Evolutionary conservation across 2,888 invertebrate genomes (phyloP).

Genomic region (Steinernema carpocapsae): DNA sequence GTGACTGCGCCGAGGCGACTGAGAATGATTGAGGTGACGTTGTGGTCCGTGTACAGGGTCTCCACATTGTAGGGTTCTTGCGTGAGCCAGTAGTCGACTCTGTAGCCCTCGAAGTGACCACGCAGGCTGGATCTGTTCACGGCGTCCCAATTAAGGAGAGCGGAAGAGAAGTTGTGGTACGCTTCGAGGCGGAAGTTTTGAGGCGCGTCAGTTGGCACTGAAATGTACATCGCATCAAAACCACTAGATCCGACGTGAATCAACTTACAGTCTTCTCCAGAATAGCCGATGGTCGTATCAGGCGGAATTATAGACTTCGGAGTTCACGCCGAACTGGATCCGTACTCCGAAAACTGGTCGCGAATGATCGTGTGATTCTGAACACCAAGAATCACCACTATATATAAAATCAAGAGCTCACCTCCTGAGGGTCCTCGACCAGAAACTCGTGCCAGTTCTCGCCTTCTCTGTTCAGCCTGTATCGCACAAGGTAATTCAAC

Average conservation of each 20-base stretch:
- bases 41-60: constrained; percentile 30
- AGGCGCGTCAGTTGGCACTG: constrained; percentile 78
- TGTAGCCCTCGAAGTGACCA: constrained; percentile 89
- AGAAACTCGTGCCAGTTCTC: constrained; percentile 64
- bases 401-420: constrained; percentile 40
- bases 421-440: constrained; percentile 65
- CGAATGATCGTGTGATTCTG: constrained; percentile 77
- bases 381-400: constrained; percentile 30
- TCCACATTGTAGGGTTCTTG: constrained; percentile 43
- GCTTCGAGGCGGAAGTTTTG: constrained; percentile 84
- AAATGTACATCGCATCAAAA: constrained; percentile 35
- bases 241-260: background rate
- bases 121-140: constrained; percentile 80
- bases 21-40: background rate
- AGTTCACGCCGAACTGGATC: constrained; percentile 78
- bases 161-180: constrained; percentile 82
- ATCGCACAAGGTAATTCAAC: constrained; percentile 79
- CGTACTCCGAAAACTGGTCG: constrained; percentile 86
- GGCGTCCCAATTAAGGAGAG: constrained; percentile 85
- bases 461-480: constrained; percentile 56
- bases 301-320: constrained; percentile 74
- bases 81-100: constrained; percentile 71
- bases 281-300: constrained; percentile 86
- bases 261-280: constrained; percentile 82
- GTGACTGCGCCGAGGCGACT: constrained; percentile 78